phyloP scores from a whole-genome alignment of 2,888 invertebrate genomes.

The Sarcophaga subvicina region DNA sequence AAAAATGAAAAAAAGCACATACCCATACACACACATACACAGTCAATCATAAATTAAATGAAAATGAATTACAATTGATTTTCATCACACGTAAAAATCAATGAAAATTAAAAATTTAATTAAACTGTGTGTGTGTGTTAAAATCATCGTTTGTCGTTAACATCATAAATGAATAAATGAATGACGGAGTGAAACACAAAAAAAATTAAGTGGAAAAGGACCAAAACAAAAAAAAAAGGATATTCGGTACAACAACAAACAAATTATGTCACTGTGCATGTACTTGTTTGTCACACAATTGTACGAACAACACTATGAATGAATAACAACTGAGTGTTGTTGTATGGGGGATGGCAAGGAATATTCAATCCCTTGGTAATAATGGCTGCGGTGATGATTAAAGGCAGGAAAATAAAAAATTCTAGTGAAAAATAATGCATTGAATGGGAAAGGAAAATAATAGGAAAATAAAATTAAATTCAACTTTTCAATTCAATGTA shows the following conservation, averaged over 20 bases:
- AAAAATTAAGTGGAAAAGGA: background rate
- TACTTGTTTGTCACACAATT: background rate
- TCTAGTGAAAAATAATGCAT: background rate
- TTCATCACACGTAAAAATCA: slow-evolving; percentile 65
- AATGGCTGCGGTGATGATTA: background rate
- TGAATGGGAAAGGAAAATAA: background rate
- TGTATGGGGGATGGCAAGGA: no score
- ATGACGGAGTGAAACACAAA: slow-evolving; percentile 37
- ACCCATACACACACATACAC: background rate
- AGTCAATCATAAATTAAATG: slow-evolving; percentile 50
- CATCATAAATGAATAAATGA: background rate
- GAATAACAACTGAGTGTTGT: slow-evolving; percentile 17
- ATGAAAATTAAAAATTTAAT: slow-evolving; percentile 66
- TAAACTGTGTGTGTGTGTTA: slow-evolving; percentile 46
- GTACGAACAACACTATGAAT: background rate
- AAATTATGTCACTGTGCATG: background rate
- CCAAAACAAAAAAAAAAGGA: background rate
- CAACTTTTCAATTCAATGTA: background rate
- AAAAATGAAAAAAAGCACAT: background rate
- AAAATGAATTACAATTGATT: slow-evolving; percentile 59
- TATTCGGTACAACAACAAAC: background rate
- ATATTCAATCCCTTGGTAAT: no score
- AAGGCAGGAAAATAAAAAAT: slow-evolving; percentile 10
- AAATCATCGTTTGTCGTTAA: slow-evolving; percentile 30
- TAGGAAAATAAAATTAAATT: background rate